Evolutionary conservation across 2,113 vertebrate genomes (phyloP), one percentile per base, ranked within the genome.

Genomic region (Lepisosteus oculatus): DNA sequence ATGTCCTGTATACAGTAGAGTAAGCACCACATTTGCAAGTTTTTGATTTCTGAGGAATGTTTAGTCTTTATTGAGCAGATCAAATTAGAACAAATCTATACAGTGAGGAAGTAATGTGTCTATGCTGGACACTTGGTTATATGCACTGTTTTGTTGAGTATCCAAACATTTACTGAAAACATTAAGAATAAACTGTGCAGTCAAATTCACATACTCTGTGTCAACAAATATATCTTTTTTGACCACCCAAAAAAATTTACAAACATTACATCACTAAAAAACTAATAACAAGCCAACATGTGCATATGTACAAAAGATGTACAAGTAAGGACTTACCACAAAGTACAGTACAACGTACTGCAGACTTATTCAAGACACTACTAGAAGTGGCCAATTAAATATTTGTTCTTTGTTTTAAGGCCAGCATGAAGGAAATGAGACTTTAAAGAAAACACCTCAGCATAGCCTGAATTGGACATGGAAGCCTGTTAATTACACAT

Each of bases 231-330:
- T 69, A 71, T 76, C 73, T 76, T 72, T 65, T 67, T 68, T 14
- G 17, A 62, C 41, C 68, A 67, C 75, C 65, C 64, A 61, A 86
- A 86, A 86, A 66, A 42, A 69, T 68, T 74, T 74, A 79, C 76
- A 84, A 79, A 83, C 82, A 72, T 84, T 85, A 93, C 88, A 0
- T 85, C 84, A 90, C 90, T 87, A 92, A 74, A 86, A 89, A 92
- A 88, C 85, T 86, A 89, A 83, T 75, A 83, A 85, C 89, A 91
- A 82, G 75, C 15, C 43, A 73, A 79, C 73, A 75, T 84, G 80
- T 77, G 80, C 86, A 90, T 87, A 93, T 93, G 86, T 94, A 94
- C 90, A 94, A 92, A 89, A 81, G 81, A 90, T 89, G 81, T 90
- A 86, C 85, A 81, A 85, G 79, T 72, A 70, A 77, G 14, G 68